Evolutionary conservation across 2,888 invertebrate species (phyloP), one percentile per base, ranked within the genome.

Genomic region (Lasioglossum marginatum): DNA sequence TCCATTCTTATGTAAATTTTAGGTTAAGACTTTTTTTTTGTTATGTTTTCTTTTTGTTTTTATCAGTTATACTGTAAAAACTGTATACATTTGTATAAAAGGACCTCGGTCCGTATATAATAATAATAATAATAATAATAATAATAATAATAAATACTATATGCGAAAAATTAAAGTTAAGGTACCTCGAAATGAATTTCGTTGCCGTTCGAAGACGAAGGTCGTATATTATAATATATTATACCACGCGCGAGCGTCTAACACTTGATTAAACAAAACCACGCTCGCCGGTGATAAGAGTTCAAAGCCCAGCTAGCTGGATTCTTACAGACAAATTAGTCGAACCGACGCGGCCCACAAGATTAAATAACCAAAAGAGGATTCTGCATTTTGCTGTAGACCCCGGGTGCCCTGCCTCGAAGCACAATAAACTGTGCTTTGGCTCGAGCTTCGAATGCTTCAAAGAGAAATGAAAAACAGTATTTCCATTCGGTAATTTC

Each of bases 351-450:
- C 27, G n/a, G 68, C n/a, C 66, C n/a, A 66, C 34, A 34, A 77
- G 66, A 77, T 77, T 52, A 48, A 77, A 77, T 77, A 68, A 77
- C 27, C 77, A 5, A 48, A 68, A 37, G 19, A 37, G 37, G 27
- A 68, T 68, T 77, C 68, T 37, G 34, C 68, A 48, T 68, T 77
- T 60, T 68, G 37, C 34, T 34, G 34, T 34, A 77, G 23, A 68
- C 19, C 37, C 66, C 5, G 12, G 48, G 34, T 45, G 68, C 34
- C 45, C 48, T 48, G 31, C 2, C 48, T 48, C 66, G n/a, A 37
- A 68, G 48, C 27, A 66, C 68, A 68, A 52, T 77, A 77, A 77
- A 68, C 68, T 48, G 34, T 48, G 77, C 48, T 77, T 48, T 68
- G 66, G 68, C 34, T 68, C 37, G 63, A 66, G 37, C 68, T 48